Evolutionary conservation across 2,888 invertebrate genomes (phyloP).

Genomic region (Ceriagrion tenellum): DNA sequence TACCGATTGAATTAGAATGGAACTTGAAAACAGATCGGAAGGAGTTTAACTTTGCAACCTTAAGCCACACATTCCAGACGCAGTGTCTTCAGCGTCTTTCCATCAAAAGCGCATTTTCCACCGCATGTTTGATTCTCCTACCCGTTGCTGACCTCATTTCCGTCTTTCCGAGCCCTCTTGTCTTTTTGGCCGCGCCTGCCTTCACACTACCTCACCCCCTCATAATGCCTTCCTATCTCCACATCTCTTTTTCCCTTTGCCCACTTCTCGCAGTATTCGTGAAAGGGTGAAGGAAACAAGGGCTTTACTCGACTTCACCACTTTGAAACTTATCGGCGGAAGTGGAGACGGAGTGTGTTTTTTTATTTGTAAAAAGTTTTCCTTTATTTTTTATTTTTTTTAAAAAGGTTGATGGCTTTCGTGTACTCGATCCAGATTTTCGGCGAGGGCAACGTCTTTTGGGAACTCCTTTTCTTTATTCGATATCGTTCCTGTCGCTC

Average conservation of each 20-base stretch:
- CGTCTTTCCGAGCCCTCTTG: not conserved
- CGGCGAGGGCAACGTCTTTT: not conserved
- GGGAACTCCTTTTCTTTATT: too few relatives aligned
- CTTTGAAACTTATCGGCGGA: not conserved
- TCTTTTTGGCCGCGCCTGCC: not conserved
- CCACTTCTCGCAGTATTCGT: not conserved
- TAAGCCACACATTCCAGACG: too few relatives aligned
- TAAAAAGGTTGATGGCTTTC: not conserved
- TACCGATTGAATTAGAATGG: too few relatives aligned
- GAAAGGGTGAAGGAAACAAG: slow-evolving; percentile 2
- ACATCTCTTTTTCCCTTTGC: too few relatives aligned
- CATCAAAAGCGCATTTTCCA: too few relatives aligned
- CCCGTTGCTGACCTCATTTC: not conserved
- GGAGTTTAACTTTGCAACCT: too few relatives aligned
- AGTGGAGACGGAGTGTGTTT: not conserved
- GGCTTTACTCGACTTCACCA: not conserved
- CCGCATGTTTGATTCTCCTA: too few relatives aligned
- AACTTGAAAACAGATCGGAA: too few relatives aligned
- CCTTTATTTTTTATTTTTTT: not conserved
- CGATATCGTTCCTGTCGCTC: too few relatives aligned
- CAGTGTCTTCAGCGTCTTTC: too few relatives aligned
- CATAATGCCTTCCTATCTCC: not conserved
- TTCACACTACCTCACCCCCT: not conserved
- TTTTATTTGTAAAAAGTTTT: not conserved
- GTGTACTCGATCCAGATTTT: slow-evolving; percentile 24